Evolutionary conservation across 2,888 invertebrate genomes (phyloP).

Genomic region (Galeopsomyia nigrocyanea): DNA sequence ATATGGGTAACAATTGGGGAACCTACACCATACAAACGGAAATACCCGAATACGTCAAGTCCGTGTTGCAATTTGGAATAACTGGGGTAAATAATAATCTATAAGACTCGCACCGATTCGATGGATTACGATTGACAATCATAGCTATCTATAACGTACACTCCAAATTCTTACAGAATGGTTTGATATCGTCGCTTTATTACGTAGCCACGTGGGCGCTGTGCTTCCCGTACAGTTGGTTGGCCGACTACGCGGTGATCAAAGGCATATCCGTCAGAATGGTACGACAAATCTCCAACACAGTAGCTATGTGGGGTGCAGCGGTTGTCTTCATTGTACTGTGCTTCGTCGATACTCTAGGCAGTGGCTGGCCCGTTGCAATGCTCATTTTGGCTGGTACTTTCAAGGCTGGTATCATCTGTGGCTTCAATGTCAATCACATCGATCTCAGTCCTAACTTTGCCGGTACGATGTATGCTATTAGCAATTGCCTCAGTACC

Average conservation of each 20-base stretch:
- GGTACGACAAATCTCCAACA: conserved; percentile 68
- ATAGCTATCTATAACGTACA: no score
- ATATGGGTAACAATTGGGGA: conserved; percentile 80
- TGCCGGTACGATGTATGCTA: conserved; percentile 70
- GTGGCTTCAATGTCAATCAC: conserved; percentile 69
- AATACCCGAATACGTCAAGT: conserved; percentile 78
- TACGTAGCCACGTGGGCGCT: conserved; percentile 72
- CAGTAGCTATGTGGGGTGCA: conserved; percentile 71
- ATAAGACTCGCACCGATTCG: background rate
- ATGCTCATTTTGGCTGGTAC: conserved; percentile 63
- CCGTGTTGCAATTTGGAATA: conserved; percentile 66
- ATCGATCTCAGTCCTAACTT: conserved; percentile 71
- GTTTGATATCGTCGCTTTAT: conserved; percentile 71
- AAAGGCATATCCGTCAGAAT: conserved; percentile 57
- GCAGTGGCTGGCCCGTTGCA: conserved; percentile 49
- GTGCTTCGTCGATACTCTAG: conserved; percentile 53
- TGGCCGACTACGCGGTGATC: conserved; percentile 68
- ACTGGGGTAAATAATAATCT: background rate
- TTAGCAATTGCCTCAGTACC: conserved; percentile 69
- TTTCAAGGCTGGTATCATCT: conserved; percentile 61
- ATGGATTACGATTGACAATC: background rate
- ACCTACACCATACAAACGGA: conserved; percentile 80
- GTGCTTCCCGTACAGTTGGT: conserved; percentile 70
- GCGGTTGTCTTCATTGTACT: conserved; percentile 67
- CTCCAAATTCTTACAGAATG: conserved; percentile 63